A percentile compares a stretch with the other conserved stretches of the same genome.
phyloP scores from a whole-genome alignment of 2,888 invertebrate genomes.

The Atherix ibis region DNA sequence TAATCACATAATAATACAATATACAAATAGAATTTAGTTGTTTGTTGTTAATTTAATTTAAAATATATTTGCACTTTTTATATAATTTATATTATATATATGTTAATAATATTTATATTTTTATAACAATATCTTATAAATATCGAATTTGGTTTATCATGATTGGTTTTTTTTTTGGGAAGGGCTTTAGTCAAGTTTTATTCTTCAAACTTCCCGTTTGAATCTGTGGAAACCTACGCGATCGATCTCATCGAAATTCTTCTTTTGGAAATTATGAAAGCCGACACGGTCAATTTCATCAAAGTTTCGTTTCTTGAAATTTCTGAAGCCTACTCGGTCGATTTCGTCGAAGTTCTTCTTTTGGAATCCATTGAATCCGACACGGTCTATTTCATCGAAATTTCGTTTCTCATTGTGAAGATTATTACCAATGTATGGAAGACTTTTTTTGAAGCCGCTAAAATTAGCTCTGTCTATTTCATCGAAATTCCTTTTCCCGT shows the following conservation, averaged over 20 bases:
- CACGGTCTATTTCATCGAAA: background rate
- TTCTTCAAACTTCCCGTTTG: too few species aligned
- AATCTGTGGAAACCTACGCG: conserved; percentile 8
- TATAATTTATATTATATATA: too few species aligned
- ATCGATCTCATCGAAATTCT: conserved; percentile 12
- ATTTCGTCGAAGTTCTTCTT: conserved; percentile 11
- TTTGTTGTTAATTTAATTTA: too few species aligned
- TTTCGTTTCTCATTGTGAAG: conserved; percentile 1
- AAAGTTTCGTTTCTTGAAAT: conserved; percentile 10
- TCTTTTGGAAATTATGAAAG: conserved; percentile 4
- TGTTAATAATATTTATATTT: too few species aligned
- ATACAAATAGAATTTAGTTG: too few species aligned
- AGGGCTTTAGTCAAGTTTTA: too few species aligned
- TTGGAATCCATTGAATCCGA: too few species aligned
- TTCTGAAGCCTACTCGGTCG: conserved; percentile 10
- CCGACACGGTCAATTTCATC: conserved; percentile 12
- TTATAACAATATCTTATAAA: too few species aligned
- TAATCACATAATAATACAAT: too few species aligned
- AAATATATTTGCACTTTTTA: too few species aligned
- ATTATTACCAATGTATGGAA: background rate
- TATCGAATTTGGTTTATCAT: too few species aligned
- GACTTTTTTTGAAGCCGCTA: conserved; percentile 3
- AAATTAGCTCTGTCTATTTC: conserved; percentile 10
- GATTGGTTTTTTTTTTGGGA: too few species aligned
- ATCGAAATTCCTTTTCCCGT: conserved; percentile 7